Evolutionary conservation across 2,797 vertebrate genomes (phyloP), one percentile per base, ranked within the genome.

Genomic region (Phataginus tetradactyla): DNA sequence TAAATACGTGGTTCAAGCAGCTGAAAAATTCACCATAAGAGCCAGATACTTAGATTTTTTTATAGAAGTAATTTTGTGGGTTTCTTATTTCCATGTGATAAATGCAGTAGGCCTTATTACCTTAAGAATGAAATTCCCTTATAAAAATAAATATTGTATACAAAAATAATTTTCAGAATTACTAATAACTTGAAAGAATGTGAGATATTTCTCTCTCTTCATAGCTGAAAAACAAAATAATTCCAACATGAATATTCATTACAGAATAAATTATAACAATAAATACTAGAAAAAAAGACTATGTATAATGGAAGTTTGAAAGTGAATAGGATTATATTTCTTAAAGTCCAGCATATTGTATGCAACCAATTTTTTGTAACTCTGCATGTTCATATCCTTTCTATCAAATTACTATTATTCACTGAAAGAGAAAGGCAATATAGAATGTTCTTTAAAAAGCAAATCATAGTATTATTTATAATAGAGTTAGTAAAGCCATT

Each of bases 1-100:
- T 91, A 97, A 96, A 37, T 77, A 74, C 86, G 80, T 94, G 15
- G 45, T 68, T 97, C 79, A 92, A 95, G 32, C 7, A 96, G 14
- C 6, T 94, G 34, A 95, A 83, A 37, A 96, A 81, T 88, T 94
- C 90, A 96, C 9, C 4, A 61, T 29, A 88, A 72, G 51, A 90
- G 51, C 6, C 25, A 96, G 57, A 95, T 78, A 69, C 20, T 91
- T 79, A 13, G 42, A 64, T 94, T 94, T 72, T 9, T 95, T 77
- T 78, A 90, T 39, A 88, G 95, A 96, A 93, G 68, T 25, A 86
- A 2, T 29, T 61, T 86, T 97, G 91, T 45, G 34, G 63, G 4
- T 80, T 97, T 4, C 84, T 96, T 11, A 86, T 96, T 80, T 87
- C 86, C 23, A 7, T 21, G 57, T 86, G 23, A 89, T 63, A 51